Base-by-base conservation (phyloP, 2,113 vertebrate genomes). In the Elephas maximus region DNA sequence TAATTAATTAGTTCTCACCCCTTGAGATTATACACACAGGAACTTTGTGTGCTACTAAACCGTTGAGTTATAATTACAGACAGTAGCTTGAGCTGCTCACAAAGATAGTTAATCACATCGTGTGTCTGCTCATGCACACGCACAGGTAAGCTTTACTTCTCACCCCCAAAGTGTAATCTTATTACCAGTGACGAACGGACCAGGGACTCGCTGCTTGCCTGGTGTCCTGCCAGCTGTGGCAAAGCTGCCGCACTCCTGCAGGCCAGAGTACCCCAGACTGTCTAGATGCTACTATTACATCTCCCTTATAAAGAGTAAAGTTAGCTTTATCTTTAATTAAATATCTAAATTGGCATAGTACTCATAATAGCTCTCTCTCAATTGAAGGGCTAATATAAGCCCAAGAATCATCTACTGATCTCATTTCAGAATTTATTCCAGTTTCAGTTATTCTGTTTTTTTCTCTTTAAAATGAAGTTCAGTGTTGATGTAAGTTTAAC, bases 241-340 rank as follows among this genome's bases (percentile, higher is more conserved):
- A 76, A 82, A 88, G 17, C n/a, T 79, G 41, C 30, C 73, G 45
- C 21, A 83, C 2, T 83, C 17, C 10, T 44, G 12, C 69, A 83
- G 24, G 45, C 18, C 26, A 10, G 15, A 92, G 4, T 85, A 67
- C 80, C 73, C 69, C 63, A 63, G 11, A 82, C 23, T 45, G 76
- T 82, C 57, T 81, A 28, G 48, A 78, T 95, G 33, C 21, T 57
- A 18, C 71, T 93, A 21, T 78, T 93, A 45, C 57, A 78, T 21
- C 33, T 95, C 67, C 11, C 71, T 65, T 84, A 82, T 92, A 15
- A 51, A 89, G 81, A 77, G 28, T 67, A 76, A 85, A 84, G 41
- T 88, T 63, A 67, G 41, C 28, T 37, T 33, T 90, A 80, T 65
- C 92, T 96, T 74, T 84, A 88, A 93, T 74, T 67, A 73, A 88